phyloP scores from a whole-genome alignment of 2,888 invertebrate species.

The Synanthedon formicaeformis region DNA sequence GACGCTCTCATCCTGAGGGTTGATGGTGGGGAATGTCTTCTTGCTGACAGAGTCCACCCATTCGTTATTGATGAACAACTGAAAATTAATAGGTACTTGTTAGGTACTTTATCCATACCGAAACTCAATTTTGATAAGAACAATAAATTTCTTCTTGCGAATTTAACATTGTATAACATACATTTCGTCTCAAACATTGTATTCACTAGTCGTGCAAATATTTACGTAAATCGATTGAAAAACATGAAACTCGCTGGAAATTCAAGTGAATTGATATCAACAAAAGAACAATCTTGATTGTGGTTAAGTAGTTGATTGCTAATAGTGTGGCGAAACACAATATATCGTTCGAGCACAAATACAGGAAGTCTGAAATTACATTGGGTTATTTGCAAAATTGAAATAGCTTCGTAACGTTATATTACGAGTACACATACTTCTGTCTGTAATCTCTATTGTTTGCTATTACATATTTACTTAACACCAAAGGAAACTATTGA shows the following conservation, averaged over 20 bases:
- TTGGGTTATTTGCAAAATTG: not conserved
- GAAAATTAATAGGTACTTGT: conserved; percentile 15
- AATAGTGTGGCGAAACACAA: conserved; percentile 1
- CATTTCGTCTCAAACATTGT: no score
- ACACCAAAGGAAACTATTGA: no score
- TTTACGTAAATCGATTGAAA: no score
- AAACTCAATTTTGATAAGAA: no score
- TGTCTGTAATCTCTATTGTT: no score
- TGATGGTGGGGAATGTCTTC: conserved; percentile 87
- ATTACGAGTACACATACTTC: conserved; percentile 3
- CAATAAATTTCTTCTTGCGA: no score
- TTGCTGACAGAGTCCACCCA: conserved; percentile 85
- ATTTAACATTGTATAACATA: no score
- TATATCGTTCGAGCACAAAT: conserved; percentile 2
- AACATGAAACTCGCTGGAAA: no score
- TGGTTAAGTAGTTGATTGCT: conserved; percentile 1
- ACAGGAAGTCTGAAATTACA: conserved; percentile 27
- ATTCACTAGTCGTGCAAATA: no score
- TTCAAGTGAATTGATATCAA: not conserved
- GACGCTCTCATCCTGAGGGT: conserved; percentile 83
- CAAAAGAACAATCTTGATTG: conserved; percentile 3
- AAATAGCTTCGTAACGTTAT: not conserved
- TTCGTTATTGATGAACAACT: conserved; percentile 87
- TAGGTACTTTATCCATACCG: no score
- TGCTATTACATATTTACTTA: no score